Evolutionary conservation across 2,797 vertebrate species (phyloP), one percentile per base, ranked within the genome.

Genomic region (Arremon brunneinucha): DNA sequence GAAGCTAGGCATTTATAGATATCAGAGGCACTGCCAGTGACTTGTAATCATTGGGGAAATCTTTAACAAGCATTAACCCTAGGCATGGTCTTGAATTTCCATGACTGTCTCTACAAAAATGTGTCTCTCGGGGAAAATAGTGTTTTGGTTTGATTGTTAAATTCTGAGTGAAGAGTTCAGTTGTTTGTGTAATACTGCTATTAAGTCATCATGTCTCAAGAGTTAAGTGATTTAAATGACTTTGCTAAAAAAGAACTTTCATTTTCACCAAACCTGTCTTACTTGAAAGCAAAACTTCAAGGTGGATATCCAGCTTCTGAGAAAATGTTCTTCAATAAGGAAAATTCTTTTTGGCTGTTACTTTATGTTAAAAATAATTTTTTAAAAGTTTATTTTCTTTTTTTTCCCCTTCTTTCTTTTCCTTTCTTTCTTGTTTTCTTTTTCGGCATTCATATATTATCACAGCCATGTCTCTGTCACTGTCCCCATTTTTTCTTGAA

Each of bases 401-500:
- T 37, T 56, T 47, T 34, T 27, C 8, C 26, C 18, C 9, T 30
- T 52, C 16, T 19, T 56, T 34, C 6, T 2, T 55, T 57, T 57
- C 3, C 14, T 34, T 55, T 26, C 8, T 75, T 78, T 37, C 10
- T 37, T 47, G 6, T 44, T 90, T 80, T 14, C 49, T 79, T 83
- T 85, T 86, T 92, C 55, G 81, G 55, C 91, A 68, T 79, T 89
- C 79, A 43, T 35, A 17, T 89, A 83, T 91, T 90, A 74, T 74
- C 71, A 62, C 87, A 91, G 79, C 67, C 67, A 80, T 84, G 79
- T 84, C 78, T 91, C 91, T 96, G 77, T 77, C 78, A 93, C 74
- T 90, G 86, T 88, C 91, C 56, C 74, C 65, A 76, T 96, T 78
- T 70, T 75, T 97, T 86, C 86, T 72, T 69, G n/a, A 94, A 94